phyloP scores from a whole-genome alignment of 1,140 invertebrate species.

The Cotesia vestalis region DNA sequence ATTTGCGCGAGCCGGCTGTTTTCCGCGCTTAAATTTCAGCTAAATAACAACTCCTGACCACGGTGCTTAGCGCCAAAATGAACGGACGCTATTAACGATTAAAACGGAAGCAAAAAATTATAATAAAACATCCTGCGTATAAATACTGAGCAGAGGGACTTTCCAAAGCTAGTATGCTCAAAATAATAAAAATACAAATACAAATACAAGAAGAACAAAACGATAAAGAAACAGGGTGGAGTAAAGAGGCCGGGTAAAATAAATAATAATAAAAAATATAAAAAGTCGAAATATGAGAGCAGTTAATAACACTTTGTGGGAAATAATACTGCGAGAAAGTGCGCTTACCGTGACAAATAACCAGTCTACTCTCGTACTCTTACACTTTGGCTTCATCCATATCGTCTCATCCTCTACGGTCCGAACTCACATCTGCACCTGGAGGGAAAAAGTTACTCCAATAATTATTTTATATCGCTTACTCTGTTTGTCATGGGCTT shows the following conservation, averaged over 20 bases:
- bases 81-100: slow-evolving; percentile 61
- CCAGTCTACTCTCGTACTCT: slow-evolving; percentile 49
- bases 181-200: slow-evolving; percentile 18
- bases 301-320: slow-evolving; percentile 67
- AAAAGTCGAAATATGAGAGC: slow-evolving; percentile 65
- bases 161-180: not conserved
- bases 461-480: slow-evolving; percentile 4
- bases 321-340: slow-evolving; percentile 67
- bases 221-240: not conserved
- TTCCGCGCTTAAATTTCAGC: slow-evolving; percentile 51
- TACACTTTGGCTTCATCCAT: slow-evolving; percentile 34
- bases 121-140: slow-evolving; percentile 38
- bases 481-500: too few relatives aligned
- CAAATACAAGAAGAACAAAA: not conserved
- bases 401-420: slow-evolving; percentile 34
- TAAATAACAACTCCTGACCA: slow-evolving; percentile 55
- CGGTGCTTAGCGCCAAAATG: slow-evolving; percentile 52
- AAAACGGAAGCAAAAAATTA: slow-evolving; percentile 48
- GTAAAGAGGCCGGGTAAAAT: slow-evolving; percentile 39
- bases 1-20: slow-evolving; percentile 37
- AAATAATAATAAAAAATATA: slow-evolving; percentile 51
- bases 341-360: slow-evolving; percentile 66
- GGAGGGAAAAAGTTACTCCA: not conserved
- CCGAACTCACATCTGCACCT: slow-evolving; percentile 43
- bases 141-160: slow-evolving; percentile 22